phyloP scores from a whole-genome alignment of 2,888 invertebrate genomes.

The Ochropacha duplaris region DNA sequence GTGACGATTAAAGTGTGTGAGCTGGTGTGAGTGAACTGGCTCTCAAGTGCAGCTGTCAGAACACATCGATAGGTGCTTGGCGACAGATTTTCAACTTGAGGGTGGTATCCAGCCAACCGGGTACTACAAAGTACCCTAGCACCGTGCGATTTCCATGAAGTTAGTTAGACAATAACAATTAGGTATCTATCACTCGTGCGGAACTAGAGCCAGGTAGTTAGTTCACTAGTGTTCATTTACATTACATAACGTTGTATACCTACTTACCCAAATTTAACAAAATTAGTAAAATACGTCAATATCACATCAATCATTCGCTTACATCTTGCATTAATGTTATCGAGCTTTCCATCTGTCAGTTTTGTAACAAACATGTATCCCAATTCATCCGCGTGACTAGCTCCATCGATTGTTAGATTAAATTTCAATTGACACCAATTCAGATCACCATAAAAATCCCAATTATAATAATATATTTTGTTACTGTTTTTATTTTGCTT shows the following conservation, averaged over 20 bases:
- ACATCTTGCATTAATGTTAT: constrained; percentile 18
- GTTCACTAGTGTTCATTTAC: too few relatives aligned
- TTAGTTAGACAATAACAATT: too few relatives aligned
- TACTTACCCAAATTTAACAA: neutral
- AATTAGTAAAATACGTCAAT: neutral
- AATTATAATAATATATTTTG: constrained; percentile 22
- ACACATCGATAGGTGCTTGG: too few relatives aligned
- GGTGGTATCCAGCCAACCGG: too few relatives aligned
- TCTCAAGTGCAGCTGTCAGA: too few relatives aligned
- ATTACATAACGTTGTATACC: neutral
- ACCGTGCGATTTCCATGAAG: too few relatives aligned
- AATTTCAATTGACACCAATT: constrained; percentile 20
- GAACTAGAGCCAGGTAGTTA: too few relatives aligned
- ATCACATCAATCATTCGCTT: neutral
- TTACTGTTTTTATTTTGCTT: constrained; percentile 15
- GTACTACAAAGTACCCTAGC: too few relatives aligned
- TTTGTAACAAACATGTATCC: constrained; percentile 32
- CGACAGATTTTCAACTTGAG: too few relatives aligned
- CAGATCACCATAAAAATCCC: constrained; percentile 25
- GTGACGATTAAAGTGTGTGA: too few relatives aligned
- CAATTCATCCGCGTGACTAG: constrained; percentile 26
- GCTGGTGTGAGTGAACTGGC: too few relatives aligned
- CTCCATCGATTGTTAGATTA: constrained; percentile 19
- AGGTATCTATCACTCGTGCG: too few relatives aligned
- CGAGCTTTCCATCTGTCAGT: constrained; percentile 14